These are phyloP conservation scores for Festucalex cinctus DNA, from an alignment of 2,113 vertebrate genomes.

Conservation along the genomic window DNA sequence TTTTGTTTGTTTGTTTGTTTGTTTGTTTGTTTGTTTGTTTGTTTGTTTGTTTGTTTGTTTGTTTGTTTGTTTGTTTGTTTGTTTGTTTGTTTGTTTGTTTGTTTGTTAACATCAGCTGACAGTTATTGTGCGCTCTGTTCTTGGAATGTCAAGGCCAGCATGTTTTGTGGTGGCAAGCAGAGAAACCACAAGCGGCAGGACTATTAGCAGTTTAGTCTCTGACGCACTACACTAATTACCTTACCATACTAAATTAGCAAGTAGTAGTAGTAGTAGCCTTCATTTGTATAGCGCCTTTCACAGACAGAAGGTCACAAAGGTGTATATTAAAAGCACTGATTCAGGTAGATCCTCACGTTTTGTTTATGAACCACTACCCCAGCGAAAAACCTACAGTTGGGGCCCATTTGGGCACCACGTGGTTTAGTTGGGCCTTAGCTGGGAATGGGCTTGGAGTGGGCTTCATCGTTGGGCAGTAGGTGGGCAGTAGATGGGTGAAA, in stretches of 20 bases:
- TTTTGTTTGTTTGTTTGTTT: constrained; percentile 17
- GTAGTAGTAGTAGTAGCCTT: no score
- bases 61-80: constrained; percentile 12
- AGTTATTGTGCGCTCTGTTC: constrained; percentile 30
- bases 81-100: constrained; percentile 13
- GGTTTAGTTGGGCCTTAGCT: no score
- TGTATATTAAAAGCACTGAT: constrained; percentile 44
- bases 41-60: constrained; percentile 14
- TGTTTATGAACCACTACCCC: constrained; percentile 36
- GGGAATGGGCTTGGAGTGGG: no score
- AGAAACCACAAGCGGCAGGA: constrained; percentile 47
- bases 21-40: constrained; percentile 21
- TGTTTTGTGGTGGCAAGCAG: constrained; percentile 27
- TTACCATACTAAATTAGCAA: constrained; percentile 59
- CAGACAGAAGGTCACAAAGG: no score
- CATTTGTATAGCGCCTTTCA: no score
- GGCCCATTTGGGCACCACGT: no score
- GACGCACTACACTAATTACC: constrained; percentile 56
- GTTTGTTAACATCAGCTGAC: constrained; percentile 32
- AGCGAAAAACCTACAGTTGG: no score
- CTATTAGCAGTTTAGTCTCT: constrained; percentile 57
- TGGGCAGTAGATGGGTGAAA: no score
- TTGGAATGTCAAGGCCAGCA: constrained; percentile 10
- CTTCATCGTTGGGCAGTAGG: no score
- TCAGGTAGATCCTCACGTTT: constrained; percentile 53